A percentile compares a stretch with the other conserved stretches of the same genome.
These are phyloP conservation scores for Ivindomyrus marchei DNA, from an alignment of 2,113 vertebrate species.

Conservation along the genomic window DNA sequence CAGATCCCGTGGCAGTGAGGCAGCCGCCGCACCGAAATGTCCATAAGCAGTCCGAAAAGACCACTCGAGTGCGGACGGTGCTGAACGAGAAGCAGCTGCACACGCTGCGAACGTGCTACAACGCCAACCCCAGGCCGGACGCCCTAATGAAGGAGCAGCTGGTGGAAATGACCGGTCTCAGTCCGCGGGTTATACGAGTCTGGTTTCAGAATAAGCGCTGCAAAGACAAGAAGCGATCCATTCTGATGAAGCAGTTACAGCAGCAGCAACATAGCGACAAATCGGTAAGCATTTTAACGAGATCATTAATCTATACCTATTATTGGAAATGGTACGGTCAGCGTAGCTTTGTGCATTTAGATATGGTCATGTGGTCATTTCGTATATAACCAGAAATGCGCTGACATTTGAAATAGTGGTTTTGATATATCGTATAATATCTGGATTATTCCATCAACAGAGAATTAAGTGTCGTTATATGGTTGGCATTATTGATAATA, in stretches of 20 bases:
- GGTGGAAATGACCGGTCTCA: conserved; percentile 94
- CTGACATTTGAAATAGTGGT: background rate
- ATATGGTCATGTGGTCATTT: background rate
- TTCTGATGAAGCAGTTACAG: conserved; percentile 87
- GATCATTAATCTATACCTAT: conserved; percentile 24
- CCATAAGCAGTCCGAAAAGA: conserved; percentile 84
- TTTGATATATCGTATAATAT: background rate
- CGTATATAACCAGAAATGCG: background rate
- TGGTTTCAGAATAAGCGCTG: conserved; percentile 99
- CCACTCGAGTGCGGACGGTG: conserved; percentile 87
- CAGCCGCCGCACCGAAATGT: conserved; percentile 73
- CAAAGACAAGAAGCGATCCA: conserved; percentile 92
- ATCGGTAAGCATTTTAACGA: conserved; percentile 73
- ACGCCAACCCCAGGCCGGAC: conserved; percentile 88
- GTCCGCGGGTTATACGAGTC: conserved; percentile 88
- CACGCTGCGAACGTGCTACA: conserved; percentile 90
- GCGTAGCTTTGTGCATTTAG: background rate
- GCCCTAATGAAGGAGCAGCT: conserved; percentile 97
- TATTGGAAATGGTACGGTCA: background rate
- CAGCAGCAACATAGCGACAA: conserved; percentile 83
- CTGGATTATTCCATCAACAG: background rate
- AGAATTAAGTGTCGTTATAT: background rate
- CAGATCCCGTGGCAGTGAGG: conserved; percentile 71
- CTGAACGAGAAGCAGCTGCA: conserved; percentile 94
- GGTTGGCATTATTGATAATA: background rate